Conservation (phyloP, 2,797 vertebrate species). For the Enteromius radiatus region DNA sequence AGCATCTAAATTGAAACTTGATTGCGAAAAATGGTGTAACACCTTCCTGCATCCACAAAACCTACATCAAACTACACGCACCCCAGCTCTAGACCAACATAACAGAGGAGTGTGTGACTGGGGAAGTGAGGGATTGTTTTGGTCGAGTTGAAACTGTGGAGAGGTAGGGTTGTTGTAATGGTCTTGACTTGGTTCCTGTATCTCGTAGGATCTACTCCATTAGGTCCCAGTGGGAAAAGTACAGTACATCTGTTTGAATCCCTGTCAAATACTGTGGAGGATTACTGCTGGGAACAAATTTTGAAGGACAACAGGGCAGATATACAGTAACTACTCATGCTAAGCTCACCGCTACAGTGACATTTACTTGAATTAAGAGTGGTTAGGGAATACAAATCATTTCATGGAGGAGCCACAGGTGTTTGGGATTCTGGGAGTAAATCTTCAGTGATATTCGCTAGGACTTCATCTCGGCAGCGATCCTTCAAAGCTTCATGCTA, state of each 20-base stretch:
- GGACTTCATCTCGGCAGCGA: slow-evolving; percentile 60
- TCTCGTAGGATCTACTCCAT: slow-evolving; percentile 42
- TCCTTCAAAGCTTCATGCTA: slow-evolving; percentile 63
- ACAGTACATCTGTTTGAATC: slow-evolving; percentile 31
- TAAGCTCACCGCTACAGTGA: slow-evolving; percentile 16
- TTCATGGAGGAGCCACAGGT: slow-evolving; percentile 1
- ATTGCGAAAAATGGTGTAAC: background rate
- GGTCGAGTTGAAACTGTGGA: slow-evolving; percentile 57
- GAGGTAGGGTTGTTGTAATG: slow-evolving; percentile 79
- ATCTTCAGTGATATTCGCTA: slow-evolving; percentile 29
- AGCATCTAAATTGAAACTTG: background rate
- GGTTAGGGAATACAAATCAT: slow-evolving; percentile 14
- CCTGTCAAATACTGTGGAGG: slow-evolving; percentile 23
- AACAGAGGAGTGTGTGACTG: slow-evolving; percentile 23
- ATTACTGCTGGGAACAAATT: slow-evolving; percentile 16
- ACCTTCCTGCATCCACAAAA: slow-evolving; percentile 27
- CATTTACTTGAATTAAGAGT: slow-evolving; percentile 25
- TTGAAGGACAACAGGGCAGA: slow-evolving; percentile 13
- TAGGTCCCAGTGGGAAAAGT: slow-evolving; percentile 57
- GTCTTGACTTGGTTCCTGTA: slow-evolving; percentile 54
- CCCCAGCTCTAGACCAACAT: slow-evolving; percentile 24
- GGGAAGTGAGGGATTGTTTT: slow-evolving; percentile 24
- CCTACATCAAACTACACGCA: slow-evolving; percentile 2
- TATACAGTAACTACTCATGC: background rate
- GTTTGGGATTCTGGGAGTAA: slow-evolving; percentile 3